A percentile compares a stretch with the other conserved stretches of the same genome.
These are phyloP conservation scores for Thamnophis elegans DNA, from an alignment of 2,797 vertebrate genomes.

Conservation along the genomic window DNA sequence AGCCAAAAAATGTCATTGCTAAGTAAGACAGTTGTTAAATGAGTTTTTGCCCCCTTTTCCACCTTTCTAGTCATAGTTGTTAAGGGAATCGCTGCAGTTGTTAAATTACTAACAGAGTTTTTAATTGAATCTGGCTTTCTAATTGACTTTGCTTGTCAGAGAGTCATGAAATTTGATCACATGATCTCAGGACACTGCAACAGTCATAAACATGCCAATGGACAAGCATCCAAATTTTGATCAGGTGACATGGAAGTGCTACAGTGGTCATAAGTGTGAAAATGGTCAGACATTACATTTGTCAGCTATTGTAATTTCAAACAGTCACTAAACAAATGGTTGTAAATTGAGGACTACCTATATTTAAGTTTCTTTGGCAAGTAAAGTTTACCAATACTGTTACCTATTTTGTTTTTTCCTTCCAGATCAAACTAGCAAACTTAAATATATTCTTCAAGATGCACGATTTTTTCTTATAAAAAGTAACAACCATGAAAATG, in stretches of 20 bases:
- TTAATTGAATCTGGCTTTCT: background rate
- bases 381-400: background rate
- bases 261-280: background rate
- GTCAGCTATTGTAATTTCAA: background rate
- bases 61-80: background rate
- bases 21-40: background rate
- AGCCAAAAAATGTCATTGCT: background rate
- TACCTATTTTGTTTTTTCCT: conserved; percentile 55
- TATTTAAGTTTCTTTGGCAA: background rate
- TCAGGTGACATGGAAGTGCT: background rate
- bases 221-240: background rate
- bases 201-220: background rate
- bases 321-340: background rate
- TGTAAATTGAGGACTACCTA: background rate
- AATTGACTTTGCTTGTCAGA: background rate
- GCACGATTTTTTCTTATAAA: conserved; percentile 98
- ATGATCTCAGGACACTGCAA: background rate
- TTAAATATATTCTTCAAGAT: conserved; percentile 92
- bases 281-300: background rate
- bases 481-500: conserved; percentile 99
- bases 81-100: background rate
- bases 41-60: background rate
- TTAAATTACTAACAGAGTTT: background rate
- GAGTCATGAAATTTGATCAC: background rate
- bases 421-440: conserved; percentile 90